These are phyloP conservation scores for Centropristis striata DNA, from an alignment of 2,113 vertebrate genomes.

Conservation along the genomic window DNA sequence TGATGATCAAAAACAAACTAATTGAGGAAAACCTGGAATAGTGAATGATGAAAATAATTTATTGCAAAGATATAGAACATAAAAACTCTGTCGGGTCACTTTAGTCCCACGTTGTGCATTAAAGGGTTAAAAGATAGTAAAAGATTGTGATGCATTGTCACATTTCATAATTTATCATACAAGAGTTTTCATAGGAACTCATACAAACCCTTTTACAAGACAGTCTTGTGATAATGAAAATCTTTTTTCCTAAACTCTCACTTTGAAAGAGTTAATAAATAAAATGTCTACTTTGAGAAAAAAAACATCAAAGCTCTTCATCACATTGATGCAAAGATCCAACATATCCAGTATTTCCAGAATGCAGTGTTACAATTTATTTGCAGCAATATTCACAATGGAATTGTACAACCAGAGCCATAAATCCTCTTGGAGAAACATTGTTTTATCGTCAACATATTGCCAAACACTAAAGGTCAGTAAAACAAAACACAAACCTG, in stretches of 20 bases:
- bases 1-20: too few relatives aligned
- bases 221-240: too few relatives aligned
- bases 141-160: too few relatives aligned
- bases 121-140: too few relatives aligned
- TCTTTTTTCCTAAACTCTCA: neutral
- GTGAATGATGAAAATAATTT: too few relatives aligned
- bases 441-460: neutral
- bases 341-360: neutral
- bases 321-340: conserved; percentile 56
- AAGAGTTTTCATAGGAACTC: too few relatives aligned
- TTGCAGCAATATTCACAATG: neutral
- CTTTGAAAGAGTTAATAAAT: neutral
- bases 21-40: too few relatives aligned
- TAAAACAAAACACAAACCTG: neutral
- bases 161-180: too few relatives aligned
- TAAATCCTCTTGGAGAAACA: neutral
- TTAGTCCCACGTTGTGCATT: too few relatives aligned
- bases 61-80: too few relatives aligned
- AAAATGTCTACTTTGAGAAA: neutral
- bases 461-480: neutral
- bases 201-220: too few relatives aligned
- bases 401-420: neutral
- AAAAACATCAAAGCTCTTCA: conserved; percentile 21
- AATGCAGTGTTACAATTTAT: neutral
- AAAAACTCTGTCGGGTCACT: too few relatives aligned